These are phyloP conservation scores for Podotricha telesiphe DNA, from an alignment of 2,888 invertebrate species.

Conservation along the genomic window DNA sequence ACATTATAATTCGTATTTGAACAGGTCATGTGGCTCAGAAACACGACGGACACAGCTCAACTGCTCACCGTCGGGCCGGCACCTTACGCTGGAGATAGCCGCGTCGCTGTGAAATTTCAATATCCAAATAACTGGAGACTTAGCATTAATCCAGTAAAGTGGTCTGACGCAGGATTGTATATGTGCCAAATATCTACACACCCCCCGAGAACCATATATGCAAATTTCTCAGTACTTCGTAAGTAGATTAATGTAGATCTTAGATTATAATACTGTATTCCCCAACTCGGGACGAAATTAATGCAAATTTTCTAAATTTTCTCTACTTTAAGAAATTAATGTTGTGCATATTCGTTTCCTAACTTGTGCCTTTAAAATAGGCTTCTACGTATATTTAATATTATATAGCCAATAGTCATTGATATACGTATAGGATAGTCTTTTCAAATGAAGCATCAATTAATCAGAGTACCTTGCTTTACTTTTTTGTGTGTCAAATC, in stretches of 20 bases:
- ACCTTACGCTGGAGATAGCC: constrained; percentile 85
- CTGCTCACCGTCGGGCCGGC: constrained; percentile 86
- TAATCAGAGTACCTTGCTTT: too few relatives aligned
- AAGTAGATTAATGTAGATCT: constrained; percentile 52
- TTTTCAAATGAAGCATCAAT: too few relatives aligned
- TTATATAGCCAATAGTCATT: too few relatives aligned
- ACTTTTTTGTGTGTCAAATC: too few relatives aligned
- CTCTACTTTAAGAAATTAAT: background rate
- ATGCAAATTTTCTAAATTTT: constrained; percentile 9
- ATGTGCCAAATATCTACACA: constrained; percentile 93
- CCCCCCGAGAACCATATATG: constrained; percentile 89
- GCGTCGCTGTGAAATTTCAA: constrained; percentile 86
- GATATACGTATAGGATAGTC: too few relatives aligned
- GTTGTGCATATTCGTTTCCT: background rate
- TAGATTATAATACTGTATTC: constrained; percentile 3
- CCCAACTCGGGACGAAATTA: constrained; percentile 8
- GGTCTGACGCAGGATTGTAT: constrained; percentile 88
- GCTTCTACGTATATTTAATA: background rate
- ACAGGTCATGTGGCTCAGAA: constrained; percentile 88
- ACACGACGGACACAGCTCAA: constrained; percentile 85
- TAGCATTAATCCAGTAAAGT: constrained; percentile 87
- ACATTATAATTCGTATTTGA: background rate
- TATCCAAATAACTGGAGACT: constrained; percentile 89
- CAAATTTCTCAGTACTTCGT: constrained; percentile 90
- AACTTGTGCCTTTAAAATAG: too few relatives aligned